These are phyloP conservation scores for Cyrtorhinus lividipennis DNA, from an alignment of 1,140 invertebrate species.

Conservation along the genomic window DNA sequence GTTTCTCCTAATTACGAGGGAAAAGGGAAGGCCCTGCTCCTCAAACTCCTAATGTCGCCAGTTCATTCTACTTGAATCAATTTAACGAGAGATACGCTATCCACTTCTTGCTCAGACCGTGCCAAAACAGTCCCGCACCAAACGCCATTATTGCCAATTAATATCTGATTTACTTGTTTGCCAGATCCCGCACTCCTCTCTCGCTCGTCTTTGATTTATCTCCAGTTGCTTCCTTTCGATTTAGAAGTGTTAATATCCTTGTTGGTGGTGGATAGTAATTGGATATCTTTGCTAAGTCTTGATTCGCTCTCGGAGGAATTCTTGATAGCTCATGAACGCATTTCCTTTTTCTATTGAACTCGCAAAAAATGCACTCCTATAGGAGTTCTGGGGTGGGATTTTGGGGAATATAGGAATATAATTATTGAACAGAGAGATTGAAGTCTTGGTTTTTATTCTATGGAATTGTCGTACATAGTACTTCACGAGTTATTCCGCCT, in stretches of 20 bases:
- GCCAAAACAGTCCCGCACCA: background rate
- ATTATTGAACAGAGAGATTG: too few relatives aligned
- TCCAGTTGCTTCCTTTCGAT: background rate
- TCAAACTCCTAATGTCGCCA: slow-evolving; percentile 10
- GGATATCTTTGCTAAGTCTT: too few relatives aligned
- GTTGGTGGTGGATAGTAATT: background rate
- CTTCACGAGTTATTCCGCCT: too few relatives aligned
- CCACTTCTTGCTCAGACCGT: background rate
- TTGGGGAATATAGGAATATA: too few relatives aligned
- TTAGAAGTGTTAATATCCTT: background rate
- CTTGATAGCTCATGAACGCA: too few relatives aligned
- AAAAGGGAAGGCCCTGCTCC: background rate
- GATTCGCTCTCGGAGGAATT: too few relatives aligned
- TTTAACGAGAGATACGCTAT: slow-evolving; percentile 7
- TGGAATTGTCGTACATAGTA: too few relatives aligned
- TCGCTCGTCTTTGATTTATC: background rate
- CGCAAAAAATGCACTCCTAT: too few relatives aligned
- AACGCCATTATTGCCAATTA: slow-evolving; percentile 12
- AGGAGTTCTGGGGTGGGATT: too few relatives aligned
- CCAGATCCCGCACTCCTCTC: background rate
- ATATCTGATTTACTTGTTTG: slow-evolving; percentile 12
- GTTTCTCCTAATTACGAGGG: slow-evolving; percentile 13
- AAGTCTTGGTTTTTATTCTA: too few relatives aligned
- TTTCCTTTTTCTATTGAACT: too few relatives aligned
- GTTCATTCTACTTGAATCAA: slow-evolving; percentile 15